Base-by-base conservation (phyloP, 2,888 invertebrate genomes). In the Nomada hirtipes region DNA sequence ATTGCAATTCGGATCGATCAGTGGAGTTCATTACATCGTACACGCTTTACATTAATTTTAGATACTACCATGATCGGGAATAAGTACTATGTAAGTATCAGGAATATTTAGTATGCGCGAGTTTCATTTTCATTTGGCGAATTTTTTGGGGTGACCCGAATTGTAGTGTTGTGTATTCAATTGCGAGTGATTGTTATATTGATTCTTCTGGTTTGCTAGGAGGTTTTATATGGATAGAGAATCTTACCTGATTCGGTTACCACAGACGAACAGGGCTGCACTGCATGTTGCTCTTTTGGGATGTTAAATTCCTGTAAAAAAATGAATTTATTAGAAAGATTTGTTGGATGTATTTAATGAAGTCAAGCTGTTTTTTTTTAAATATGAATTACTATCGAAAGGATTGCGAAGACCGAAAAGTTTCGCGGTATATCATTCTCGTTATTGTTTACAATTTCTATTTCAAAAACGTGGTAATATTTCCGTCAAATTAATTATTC, bases 231-330 rank as follows among this genome's bases (percentile, higher is more conserved):
- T 9, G n/a, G 4, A 36, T 4, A 50, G 44, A 42, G 44, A 15
- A 64, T 55, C 55, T 85, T 88, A 90, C 92, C 91, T 80, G 90
- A 84, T 26, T 92, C 92, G 20, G 79, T 81, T 74, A 95, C 93
- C 57, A 83, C 68, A 1, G 94, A 94, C 15, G 95, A 94, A 13
- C 72, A 80, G 68, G 96, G 96, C 90, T 96, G 96, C 94, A 93
- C 96, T 68, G 95, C 94, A 82, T 95, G 95, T 63, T 96, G 95
- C 90, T 96, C 96, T 91, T 95, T 96, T 63, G 95, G 94, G 69
- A 96, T 94, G 89, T 95, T 96, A 88, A 96, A 96, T 91, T 96
- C 96, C 96, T 96, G 93, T 0, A 94, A 93, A 47, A 73, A 50
- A 63, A 80, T 2, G 3, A 18, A 4, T 13, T 20, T 23, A 26